phyloP scores from a whole-genome alignment of 1,140 invertebrate species.

The Eulimnadia texana region DNA sequence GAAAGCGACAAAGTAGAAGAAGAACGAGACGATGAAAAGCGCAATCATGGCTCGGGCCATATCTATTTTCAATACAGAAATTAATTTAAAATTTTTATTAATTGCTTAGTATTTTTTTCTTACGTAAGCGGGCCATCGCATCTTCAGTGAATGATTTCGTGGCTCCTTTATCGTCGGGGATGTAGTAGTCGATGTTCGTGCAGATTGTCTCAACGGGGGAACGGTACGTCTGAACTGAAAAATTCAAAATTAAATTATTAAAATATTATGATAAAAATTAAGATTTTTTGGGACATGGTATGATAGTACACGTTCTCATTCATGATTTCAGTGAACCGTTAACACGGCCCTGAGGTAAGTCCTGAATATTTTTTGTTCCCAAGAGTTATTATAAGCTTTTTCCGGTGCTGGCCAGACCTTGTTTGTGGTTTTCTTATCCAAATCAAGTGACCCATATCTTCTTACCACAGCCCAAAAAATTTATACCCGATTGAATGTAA shows the following conservation, averaged over 20 bases:
- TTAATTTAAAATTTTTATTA: neutral
- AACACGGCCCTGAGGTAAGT: no score
- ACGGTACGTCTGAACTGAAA: constrained; percentile 41
- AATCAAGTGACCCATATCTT: no score
- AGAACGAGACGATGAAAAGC: constrained; percentile 75
- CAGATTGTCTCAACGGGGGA: constrained; percentile 88
- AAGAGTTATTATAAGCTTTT: no score
- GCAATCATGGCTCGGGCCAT: constrained; percentile 84
- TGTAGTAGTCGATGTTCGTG: constrained; percentile 86
- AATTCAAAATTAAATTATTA: neutral
- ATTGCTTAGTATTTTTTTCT: constrained; percentile 29
- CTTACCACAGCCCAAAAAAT: no score
- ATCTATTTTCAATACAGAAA: constrained; percentile 34
- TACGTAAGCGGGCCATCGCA: constrained; percentile 66
- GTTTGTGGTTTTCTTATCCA: no score
- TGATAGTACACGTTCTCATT: no score
- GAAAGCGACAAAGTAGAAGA: constrained; percentile 78
- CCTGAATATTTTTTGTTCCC: no score
- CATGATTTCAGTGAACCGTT: no score
- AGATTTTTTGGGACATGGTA: neutral
- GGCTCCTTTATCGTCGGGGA: constrained; percentile 46
- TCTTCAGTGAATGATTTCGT: constrained; percentile 60
- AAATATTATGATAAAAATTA: neutral
- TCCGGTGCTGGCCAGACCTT: no score
- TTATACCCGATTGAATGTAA: neutral